Base-by-base conservation (phyloP, 2,888 invertebrate genomes). In the Aphidius colemani region DNA sequence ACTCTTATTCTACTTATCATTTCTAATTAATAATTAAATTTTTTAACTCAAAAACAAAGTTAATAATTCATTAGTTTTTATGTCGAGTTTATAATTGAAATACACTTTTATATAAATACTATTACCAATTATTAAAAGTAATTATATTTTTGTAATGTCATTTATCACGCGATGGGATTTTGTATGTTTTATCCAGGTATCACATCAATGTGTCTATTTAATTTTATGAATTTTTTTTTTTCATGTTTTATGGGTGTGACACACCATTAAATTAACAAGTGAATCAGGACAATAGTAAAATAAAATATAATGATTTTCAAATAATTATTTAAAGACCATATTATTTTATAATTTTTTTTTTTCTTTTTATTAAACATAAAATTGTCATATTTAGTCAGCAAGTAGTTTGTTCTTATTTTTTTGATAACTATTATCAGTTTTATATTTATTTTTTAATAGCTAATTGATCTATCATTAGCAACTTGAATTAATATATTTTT, bases 221-320 rank as follows among this genome's bases (percentile, higher is more conserved):
- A 48, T 46, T 46, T 11, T 18, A 10, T 18, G 18, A 7, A 56
- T 18, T 18, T 56, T 10, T 56, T 39, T 39, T 46, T 48, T 46
- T 57, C 30, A n/a, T 30, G 18, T 46, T n/a, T 46, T 10, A n/a
- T 57, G 57, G 57, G 57, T 57, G 57, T 57, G 57, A 57, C 57
- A 30, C 30, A 18, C n/a, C 45, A 46, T 10, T 8, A 7, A n/a
- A 56, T 56, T 44, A 56, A 7, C 13, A 55, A 6, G 44, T 1
- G 39, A 57, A 57, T 57, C 57, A 57, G 57, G 46, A 46, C 46
- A 13, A 48, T 11, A 7, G 3, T 11, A 10, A 46, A 46, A 46
- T n/a, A 6, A 3, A 46, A 7, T 10, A 10, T 6, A 46, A 10
- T 11, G 7, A 46, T 11, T 8, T 10, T 6, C 7, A 46, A n/a